Percentiles rank a stretch among this genome's conserved stretches.
These are phyloP conservation scores for Lithophane socia DNA, from an alignment of 2,888 invertebrate genomes.

Conservation along the genomic window DNA sequence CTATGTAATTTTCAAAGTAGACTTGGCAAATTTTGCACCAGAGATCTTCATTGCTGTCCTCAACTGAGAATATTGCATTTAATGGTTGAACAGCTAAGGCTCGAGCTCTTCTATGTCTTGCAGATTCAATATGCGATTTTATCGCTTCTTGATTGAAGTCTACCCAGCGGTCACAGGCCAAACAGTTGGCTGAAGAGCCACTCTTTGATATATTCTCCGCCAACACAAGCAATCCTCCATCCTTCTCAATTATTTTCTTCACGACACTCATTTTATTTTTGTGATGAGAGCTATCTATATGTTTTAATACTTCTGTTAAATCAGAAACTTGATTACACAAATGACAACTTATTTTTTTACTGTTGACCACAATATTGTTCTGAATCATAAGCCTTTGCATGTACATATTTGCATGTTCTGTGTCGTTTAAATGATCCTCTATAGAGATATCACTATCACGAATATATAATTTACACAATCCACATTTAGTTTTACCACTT, in stretches of 20 bases:
- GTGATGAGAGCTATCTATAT: constrained; percentile 69
- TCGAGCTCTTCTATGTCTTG: constrained; percentile 70
- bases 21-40: constrained; percentile 80
- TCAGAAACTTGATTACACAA: constrained; percentile 67
- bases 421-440: constrained; percentile 68
- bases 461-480: constrained; percentile 70
- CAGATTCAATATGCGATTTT: constrained; percentile 65
- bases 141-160: constrained; percentile 63
- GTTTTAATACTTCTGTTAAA: constrained; percentile 55
- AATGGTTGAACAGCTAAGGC: constrained; percentile 76
- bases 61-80: constrained; percentile 79
- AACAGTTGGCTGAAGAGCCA: constrained; percentile 62
- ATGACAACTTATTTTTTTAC: constrained; percentile 61
- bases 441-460: constrained; percentile 61
- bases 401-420: constrained; percentile 66
- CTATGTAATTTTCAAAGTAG: constrained; percentile 77
- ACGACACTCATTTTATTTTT: constrained; percentile 57
- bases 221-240: constrained; percentile 72
- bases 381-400: constrained; percentile 68
- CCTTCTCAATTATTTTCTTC: constrained; percentile 65
- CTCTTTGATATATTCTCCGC: constrained; percentile 61
- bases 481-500: constrained; percentile 69
- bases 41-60: constrained; percentile 70
- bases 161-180: constrained; percentile 69
- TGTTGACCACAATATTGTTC: constrained; percentile 67